phyloP scores from a whole-genome alignment of 2,797 vertebrate species.

The Pseudomugil tenellus region DNA sequence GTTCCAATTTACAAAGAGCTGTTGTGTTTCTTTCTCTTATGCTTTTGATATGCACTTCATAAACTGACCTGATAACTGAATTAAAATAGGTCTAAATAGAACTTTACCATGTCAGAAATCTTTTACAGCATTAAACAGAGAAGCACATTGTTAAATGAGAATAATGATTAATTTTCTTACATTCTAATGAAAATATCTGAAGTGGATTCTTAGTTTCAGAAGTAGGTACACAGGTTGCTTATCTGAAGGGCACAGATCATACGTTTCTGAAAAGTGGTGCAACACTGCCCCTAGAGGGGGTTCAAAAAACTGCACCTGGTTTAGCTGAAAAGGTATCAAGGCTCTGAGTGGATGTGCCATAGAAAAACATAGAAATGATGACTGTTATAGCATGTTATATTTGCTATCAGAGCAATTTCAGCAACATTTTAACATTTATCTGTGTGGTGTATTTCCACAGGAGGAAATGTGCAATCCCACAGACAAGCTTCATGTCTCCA shows the following conservation, averaged over 20 bases:
- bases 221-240: slow-evolving; percentile 21
- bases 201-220: slow-evolving; percentile 24
- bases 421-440: no score
- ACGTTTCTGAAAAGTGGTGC: slow-evolving; percentile 29
- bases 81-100: background rate
- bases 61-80: background rate
- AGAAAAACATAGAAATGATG: background rate
- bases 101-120: background rate
- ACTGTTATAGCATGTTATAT: background rate
- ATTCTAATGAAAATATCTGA: slow-evolving; percentile 4
- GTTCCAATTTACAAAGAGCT: slow-evolving; percentile 59
- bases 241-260: slow-evolving; percentile 1
- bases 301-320: background rate
- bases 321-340: background rate
- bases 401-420: no score
- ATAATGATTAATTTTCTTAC: slow-evolving; percentile 18
- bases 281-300: slow-evolving; percentile 64
- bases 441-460: background rate
- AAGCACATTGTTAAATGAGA: background rate
- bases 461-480: background rate
- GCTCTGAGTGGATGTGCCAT: background rate
- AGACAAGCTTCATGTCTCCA: background rate
- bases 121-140: background rate
- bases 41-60: background rate
- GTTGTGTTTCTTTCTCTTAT: slow-evolving; percentile 14